Base-by-base conservation (phyloP, 2,113 vertebrate species). In the Daubentonia madagascariensis region DNA sequence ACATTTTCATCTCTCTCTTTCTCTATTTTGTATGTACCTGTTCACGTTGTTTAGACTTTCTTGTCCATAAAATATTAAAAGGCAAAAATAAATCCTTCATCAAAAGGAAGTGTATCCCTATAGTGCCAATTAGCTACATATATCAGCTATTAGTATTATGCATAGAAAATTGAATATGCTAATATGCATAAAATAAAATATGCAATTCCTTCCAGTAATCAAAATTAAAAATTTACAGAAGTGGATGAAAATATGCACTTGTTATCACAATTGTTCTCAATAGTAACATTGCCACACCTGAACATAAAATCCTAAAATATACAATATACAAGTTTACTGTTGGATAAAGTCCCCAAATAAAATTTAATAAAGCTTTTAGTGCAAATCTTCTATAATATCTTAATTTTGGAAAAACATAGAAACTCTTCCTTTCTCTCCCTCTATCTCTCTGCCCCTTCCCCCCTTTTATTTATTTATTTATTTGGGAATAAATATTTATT, bases 61-160 rank as follows among this genome's bases (percentile, higher is more conserved):
- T 63, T 84, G 7, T 84, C 43, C n/a, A 50, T 65, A 95, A 96
- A 70, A 40, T 87, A 96, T 72, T 3, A 97, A 97, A 96, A 97
- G n/a, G 59, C 11, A 96, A 94, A 97, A 98, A 96, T 83, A 75
- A 91, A 52, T 23, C 13, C 45, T 68, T 96, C 72, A 96, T 97
- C 57, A 97, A 81, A 98, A 96, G 32, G 37, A n/a, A 96, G 40
- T 87, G 79, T 93, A 96, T 79, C 8, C 40, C 0, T 1, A 40
- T 96, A 85, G 22, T 75, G 61, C 28, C 52, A 95, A 90, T 93
- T 96, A 86, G 14, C 16, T 68, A 68, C 4, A 93, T 6, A 17
- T 85, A n/a, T 67, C 80, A 81, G 32, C 35, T 84, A 25, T 76
- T 85, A 40, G 18, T 92, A 89, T 67, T 93, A 22, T 48, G 95